phyloP scores from a whole-genome alignment of 2,888 invertebrate genomes.

The Byasa hedistus region DNA sequence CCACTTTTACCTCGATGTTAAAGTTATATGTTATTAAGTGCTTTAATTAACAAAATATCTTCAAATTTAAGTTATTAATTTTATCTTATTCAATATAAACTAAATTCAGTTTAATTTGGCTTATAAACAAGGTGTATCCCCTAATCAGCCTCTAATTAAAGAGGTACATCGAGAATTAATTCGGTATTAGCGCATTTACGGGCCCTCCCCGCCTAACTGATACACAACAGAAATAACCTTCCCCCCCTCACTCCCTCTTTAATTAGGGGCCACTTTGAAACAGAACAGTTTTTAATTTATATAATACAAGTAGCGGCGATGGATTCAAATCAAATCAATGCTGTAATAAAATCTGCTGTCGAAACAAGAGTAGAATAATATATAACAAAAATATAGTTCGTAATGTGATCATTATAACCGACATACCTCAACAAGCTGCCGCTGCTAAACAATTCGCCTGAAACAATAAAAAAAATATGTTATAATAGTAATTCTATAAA shows the following conservation, averaged over 20 bases:
- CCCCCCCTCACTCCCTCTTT: conserved; percentile 25
- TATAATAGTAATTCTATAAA: too few relatives aligned
- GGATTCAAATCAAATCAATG: too few relatives aligned
- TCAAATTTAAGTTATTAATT: conserved; percentile 29
- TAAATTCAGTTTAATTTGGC: conserved; percentile 24
- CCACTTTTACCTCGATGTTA: too few relatives aligned
- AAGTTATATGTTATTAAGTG: too few relatives aligned
- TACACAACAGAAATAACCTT: conserved; percentile 60
- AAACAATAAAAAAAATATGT: too few relatives aligned
- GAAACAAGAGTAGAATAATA: too few relatives aligned
- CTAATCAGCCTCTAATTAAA: conserved; percentile 74
- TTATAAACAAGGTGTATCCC: conserved; percentile 58
- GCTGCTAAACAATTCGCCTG: too few relatives aligned
- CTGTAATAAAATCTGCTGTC: too few relatives aligned
- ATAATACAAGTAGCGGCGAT: neutral
- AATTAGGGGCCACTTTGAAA: conserved; percentile 29
- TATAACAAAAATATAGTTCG: too few relatives aligned
- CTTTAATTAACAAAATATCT: too few relatives aligned
- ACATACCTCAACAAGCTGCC: too few relatives aligned
- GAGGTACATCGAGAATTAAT: conserved; percentile 64
- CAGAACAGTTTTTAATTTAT: conserved; percentile 5
- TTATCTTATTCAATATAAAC: conserved; percentile 30
- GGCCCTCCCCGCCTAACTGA: conserved; percentile 50
- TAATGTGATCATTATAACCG: too few relatives aligned
- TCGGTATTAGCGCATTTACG: conserved; percentile 58